Evolutionary conservation across 2,888 invertebrate species (phyloP), one percentile per base, ranked within the genome.

Genomic region (Coleophora flavipennella): DNA sequence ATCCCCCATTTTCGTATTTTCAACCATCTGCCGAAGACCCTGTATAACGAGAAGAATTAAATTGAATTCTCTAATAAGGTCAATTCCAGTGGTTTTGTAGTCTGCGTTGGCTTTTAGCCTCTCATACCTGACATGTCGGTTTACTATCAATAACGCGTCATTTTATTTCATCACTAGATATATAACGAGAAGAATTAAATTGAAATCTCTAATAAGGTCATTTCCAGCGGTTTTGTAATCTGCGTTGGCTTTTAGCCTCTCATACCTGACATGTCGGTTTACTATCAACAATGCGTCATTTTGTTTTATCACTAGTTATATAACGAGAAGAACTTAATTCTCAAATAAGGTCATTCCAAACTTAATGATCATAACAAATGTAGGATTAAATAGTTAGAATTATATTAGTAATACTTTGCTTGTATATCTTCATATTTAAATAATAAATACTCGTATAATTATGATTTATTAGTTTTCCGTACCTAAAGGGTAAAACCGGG

Each of bases 61-160:
- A n/a, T n/a, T n/a, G n/a, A n/a, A n/a, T n/a, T n/a, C n/a, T n/a
- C n/a, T n/a, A n/a, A n/a, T 20, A 3, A 20, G 3, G 6, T 20
- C 20, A 6, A 4, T 55, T 75, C 67, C 45, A 62, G 67, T 33
- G 6, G 33, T 43, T 59, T 25, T 66, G 57, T 45, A 33, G 63
- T 62, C 34, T n/a, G n/a, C 38, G 45, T 49, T 45, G 55, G 65
- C 68, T 71, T 71, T 72, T 67, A 71, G 65, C 63, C 60, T 53
- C 54, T 57, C 50, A 20, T 6, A 50, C 61, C 59, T 62, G 68
- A 70, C 66, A 65, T 59, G 57, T 55, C 59, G 59, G 60, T 68
- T 73, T 71, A 70, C 67, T 73, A 74, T 70, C 73, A 75, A 76
- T 74, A 73, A 70, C 69, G 61, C 65, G 63, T 75, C 67, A 70